These are phyloP conservation scores for Megastigmus dorsalis DNA, from an alignment of 2,888 invertebrate species.

Conservation along the genomic window DNA sequence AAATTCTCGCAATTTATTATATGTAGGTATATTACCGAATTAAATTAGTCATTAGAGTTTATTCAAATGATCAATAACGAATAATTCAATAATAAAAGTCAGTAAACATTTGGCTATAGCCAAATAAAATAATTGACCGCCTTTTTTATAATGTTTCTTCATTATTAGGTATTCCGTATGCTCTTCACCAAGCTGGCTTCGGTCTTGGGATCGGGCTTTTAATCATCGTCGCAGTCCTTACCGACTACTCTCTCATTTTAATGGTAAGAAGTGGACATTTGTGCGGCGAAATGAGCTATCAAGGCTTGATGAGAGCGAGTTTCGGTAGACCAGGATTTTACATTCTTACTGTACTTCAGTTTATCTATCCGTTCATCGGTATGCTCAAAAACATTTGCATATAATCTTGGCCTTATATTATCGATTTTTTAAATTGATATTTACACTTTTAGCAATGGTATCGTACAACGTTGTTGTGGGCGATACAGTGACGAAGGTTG, in stretches of 20 bases:
- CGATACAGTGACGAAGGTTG: conserved; percentile 88
- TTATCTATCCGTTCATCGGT: conserved; percentile 90
- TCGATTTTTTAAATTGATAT: neutral
- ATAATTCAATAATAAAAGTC: no score
- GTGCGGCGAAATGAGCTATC: conserved; percentile 86
- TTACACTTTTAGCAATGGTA: conserved; percentile 82
- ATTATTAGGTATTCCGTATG: conserved; percentile 83
- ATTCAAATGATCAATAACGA: no score
- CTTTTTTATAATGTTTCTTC: no score
- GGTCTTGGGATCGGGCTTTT: conserved; percentile 84
- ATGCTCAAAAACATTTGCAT: conserved; percentile 56
- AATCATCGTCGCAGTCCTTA: conserved; percentile 83
- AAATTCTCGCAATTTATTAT: no score
- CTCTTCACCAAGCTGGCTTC: conserved; percentile 86
- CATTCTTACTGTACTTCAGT: conserved; percentile 84
- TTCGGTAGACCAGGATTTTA: conserved; percentile 87
- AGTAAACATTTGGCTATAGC: no score
- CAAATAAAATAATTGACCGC: no score
- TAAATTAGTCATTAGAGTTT: no score
- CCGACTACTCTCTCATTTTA: conserved; percentile 87
- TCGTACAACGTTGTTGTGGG: conserved; percentile 92
- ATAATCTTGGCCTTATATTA: neutral
- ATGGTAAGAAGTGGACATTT: conserved; percentile 86
- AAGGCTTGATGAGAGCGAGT: conserved; percentile 86
- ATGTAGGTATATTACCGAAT: no score